A percentile compares a stretch with the other conserved stretches of the same genome.
Evolutionary conservation across 2,888 invertebrate genomes (phyloP).

Genomic region (Tridacna crocea): DNA sequence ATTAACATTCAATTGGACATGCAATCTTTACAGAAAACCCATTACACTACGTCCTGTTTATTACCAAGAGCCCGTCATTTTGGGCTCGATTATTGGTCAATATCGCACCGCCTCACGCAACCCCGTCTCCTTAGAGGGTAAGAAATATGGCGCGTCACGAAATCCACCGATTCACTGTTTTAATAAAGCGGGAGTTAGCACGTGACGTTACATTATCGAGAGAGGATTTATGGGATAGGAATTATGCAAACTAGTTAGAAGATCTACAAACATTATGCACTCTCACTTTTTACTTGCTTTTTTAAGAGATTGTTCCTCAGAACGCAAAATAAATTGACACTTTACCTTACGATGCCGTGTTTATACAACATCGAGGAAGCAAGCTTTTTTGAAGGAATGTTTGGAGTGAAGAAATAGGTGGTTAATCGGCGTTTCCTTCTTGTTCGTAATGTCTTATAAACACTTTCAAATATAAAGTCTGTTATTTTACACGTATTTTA

Average conservation of each 20-base stretch:
- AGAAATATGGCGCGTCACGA: conserved; percentile 57
- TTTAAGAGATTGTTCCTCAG: too few relatives aligned
- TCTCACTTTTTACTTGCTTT: not conserved
- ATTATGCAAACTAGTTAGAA: conserved; percentile 58
- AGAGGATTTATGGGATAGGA: conserved; percentile 58
- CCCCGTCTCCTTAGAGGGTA: conserved; percentile 31
- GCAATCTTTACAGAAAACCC: conserved; percentile 60
- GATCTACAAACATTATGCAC: conserved; percentile 25
- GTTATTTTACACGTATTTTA: too few relatives aligned
- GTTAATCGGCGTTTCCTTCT: too few relatives aligned
- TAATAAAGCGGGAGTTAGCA: conserved; percentile 54
- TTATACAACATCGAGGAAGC: too few relatives aligned
- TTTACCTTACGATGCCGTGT: too few relatives aligned
- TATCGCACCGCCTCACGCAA: conserved; percentile 58
- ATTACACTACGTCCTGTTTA: conserved; percentile 62
- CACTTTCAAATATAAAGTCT: too few relatives aligned
- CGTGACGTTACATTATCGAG: conserved; percentile 61
- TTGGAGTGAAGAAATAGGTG: too few relatives aligned
- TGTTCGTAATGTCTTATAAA: too few relatives aligned
- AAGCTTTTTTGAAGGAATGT: too few relatives aligned
- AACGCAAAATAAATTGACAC: too few relatives aligned
- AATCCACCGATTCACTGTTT: conserved; percentile 59
- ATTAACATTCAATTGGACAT: conserved; percentile 65
- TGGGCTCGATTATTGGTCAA: conserved; percentile 59
- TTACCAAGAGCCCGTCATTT: conserved; percentile 57